phyloP scores from a whole-genome alignment of 1,140 invertebrate genomes.

The Thrips palmi region DNA sequence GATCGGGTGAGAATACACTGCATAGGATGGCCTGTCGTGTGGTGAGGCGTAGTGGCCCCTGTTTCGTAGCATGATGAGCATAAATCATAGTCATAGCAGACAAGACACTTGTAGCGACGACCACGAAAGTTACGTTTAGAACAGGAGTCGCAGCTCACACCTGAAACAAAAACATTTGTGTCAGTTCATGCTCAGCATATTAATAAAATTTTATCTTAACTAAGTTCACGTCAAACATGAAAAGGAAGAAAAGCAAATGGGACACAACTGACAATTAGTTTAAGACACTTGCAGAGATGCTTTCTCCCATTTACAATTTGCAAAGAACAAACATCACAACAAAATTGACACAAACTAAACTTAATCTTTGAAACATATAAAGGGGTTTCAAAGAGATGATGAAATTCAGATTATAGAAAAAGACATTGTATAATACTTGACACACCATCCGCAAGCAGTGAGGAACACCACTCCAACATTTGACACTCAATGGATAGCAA shows the following conservation, averaged over 20 bases:
- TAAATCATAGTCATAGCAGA: constrained; percentile 97
- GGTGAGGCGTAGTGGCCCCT: constrained; percentile 79
- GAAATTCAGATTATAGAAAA: constrained; percentile 2
- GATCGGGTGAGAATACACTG: constrained; percentile 94
- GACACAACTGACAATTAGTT: not conserved
- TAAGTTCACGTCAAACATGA: constrained; percentile 14
- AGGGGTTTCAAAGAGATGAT: not conserved
- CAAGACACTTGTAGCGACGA: constrained; percentile 92
- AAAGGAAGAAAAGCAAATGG: constrained; percentile 7
- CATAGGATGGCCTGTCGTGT: constrained; percentile 91
- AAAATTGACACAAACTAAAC: not conserved
- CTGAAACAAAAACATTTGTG: constrained; percentile 30
- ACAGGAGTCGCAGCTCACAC: constrained; percentile 98
- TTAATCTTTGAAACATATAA: constrained; percentile 2
- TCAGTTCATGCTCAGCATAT: constrained; percentile 21
- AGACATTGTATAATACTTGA: not conserved
- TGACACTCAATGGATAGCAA: too few relatives aligned
- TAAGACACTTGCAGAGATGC: constrained; percentile 14
- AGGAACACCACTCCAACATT: not conserved
- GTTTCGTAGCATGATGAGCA: constrained; percentile 92
- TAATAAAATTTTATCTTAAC: constrained; percentile 23
- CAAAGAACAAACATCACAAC: not conserved
- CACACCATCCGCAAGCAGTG: not conserved
- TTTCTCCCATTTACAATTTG: constrained; percentile 2
- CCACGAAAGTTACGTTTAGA: constrained; percentile 95